phyloP scores from a whole-genome alignment of 2,888 invertebrate species.

The Epinotia bilunana region DNA sequence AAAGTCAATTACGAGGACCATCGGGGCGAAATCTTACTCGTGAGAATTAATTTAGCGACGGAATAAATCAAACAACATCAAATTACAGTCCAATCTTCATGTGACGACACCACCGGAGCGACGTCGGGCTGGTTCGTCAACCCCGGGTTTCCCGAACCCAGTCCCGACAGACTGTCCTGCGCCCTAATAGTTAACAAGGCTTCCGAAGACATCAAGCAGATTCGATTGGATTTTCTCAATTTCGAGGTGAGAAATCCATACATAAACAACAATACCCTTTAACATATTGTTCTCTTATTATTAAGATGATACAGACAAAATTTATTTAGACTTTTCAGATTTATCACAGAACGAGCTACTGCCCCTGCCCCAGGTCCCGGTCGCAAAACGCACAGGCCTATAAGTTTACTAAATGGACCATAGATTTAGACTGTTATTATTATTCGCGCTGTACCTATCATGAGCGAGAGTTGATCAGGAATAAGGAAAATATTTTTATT shows the following conservation, averaged over 20 bases:
- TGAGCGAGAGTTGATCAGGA: too few relatives aligned
- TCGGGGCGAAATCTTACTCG: too few relatives aligned
- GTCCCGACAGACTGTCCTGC: slow-evolving; percentile 85
- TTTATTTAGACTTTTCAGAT: too few relatives aligned
- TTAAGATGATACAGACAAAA: background rate
- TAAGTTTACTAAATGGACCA: background rate
- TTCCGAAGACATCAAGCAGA: slow-evolving; percentile 86
- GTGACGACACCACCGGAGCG: slow-evolving; percentile 86
- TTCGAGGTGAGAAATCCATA: slow-evolving; percentile 84
- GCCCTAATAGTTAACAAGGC: slow-evolving; percentile 86
- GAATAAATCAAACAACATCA: too few relatives aligned
- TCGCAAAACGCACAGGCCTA: background rate
- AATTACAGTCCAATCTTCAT: slow-evolving; percentile 85
- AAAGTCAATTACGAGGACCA: too few relatives aligned
- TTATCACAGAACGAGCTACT: background rate
- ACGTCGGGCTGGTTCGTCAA: slow-evolving; percentile 89
- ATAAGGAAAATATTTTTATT: too few relatives aligned
- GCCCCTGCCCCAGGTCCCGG: background rate
- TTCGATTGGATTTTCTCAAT: slow-evolving; percentile 87
- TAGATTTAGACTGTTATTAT: background rate
- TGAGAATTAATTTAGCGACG: background rate
- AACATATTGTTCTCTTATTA: background rate
- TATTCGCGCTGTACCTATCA: too few relatives aligned
- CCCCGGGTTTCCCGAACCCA: slow-evolving; percentile 86
- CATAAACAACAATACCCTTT: background rate